Percentiles rank a stretch among this genome's conserved stretches.
Conservation (phyloP, 2,888 invertebrate genomes). For the Erebia epiphron region DNA sequence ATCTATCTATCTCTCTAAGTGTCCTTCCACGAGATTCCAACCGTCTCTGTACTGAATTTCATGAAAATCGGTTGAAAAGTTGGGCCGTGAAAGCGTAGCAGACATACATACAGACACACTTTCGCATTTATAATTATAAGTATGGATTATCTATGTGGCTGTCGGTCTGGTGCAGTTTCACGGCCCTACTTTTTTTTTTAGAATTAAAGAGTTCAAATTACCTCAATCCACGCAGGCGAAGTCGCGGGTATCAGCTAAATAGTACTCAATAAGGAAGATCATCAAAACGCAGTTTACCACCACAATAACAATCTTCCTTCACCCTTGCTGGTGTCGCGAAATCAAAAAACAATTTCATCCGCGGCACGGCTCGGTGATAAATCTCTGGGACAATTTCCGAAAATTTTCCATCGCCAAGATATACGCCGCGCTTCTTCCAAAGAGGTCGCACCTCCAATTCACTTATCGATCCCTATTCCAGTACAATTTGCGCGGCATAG, state of each 20-base stretch:
- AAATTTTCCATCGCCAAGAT: slow-evolving; percentile 78
- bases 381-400: slow-evolving; percentile 77
- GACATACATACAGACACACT: no score
- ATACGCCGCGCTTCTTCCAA: slow-evolving; percentile 73
- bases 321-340: slow-evolving; percentile 32
- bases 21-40: no score
- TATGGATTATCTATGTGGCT: no score
- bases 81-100: no score
- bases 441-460: slow-evolving; percentile 79
- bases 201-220: no score
- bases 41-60: no score
- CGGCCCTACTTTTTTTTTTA: no score
- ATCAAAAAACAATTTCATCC: slow-evolving; percentile 67
- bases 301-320: slow-evolving; percentile 6
- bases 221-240: no score
- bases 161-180: no score
- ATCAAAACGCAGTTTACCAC: slow-evolving; percentile 8
- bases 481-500: slow-evolving; percentile 77
- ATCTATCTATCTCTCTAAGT: no score
- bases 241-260: not conserved
- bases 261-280: not conserved
- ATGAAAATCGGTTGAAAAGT: no score
- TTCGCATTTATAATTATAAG: no score
- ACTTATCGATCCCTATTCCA: slow-evolving; percentile 79
- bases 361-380: slow-evolving; percentile 62